Base-by-base conservation (phyloP, 1,140 invertebrate genomes). In the Leptoteleia sp. region DNA sequence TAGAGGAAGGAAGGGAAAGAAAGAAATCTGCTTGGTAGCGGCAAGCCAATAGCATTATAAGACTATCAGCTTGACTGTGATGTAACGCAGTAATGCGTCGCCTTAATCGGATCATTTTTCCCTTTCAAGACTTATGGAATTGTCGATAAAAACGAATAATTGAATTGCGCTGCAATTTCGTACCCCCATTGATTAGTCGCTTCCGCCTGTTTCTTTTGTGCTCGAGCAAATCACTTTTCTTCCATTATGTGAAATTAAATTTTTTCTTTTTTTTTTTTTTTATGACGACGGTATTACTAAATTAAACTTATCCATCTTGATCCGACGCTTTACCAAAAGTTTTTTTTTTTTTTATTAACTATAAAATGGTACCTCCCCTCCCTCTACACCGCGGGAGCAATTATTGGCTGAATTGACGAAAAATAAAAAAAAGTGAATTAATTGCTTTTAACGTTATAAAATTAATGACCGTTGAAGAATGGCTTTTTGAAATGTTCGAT, bases 71-170 rank as follows among this genome's bases (percentile, higher is more conserved):
- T 25, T 29, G 25, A 29, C 25, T 47, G 22, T 47, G 43, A 29
- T 47, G 42, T 43, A 43, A 43, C 19, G 19, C 4, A 22, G 17
- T 25, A 43, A 43, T 43, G 42, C 19, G 13, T 25, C 42, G 4
- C 9, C 4, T 13, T 47, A 47, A 47, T 47, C 25, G 43, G 25
- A 29, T 25, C 22, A 15, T 29, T 47, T 47, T 47, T 47, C 7
- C 25, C 11, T 13, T 3, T 0, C 5, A 29, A 47, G 25, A 29
- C 43, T 29, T 47, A 27, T 15, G 19, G 43, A 47, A 47, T 47
- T 29, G 43, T 29, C 43, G 25, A 47, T 47, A 29, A 47, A 47
- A 47, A 29, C 15, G 31, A 35, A 37, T 52, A 37, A 52, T 52
- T 52, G 29, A 52, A 52, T 52, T 8, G 47, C 29, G 3, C 8